Percentiles rank a stretch among this genome's conserved stretches.
These are phyloP conservation scores for Theropithecus gelada DNA, from an alignment of 2,113 vertebrate genomes.

Conservation along the genomic window DNA sequence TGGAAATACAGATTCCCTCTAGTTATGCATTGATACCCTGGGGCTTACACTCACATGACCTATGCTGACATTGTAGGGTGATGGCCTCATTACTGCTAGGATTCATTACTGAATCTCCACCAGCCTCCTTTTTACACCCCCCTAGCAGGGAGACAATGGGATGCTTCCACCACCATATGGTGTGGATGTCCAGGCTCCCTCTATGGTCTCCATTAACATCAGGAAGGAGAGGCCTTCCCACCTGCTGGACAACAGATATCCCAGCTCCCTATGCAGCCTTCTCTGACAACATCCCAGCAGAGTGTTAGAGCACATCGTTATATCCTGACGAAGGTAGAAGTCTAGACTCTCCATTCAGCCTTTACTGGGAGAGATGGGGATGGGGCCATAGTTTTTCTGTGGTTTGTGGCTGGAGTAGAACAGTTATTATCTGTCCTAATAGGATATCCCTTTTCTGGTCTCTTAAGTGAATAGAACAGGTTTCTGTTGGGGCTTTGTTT, in stretches of 20 bases:
- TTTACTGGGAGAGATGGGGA: background rate
- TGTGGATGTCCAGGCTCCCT: background rate
- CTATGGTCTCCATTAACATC: background rate
- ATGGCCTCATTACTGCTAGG: background rate
- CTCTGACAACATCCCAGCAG: background rate
- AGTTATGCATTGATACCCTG: background rate
- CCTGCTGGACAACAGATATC: background rate
- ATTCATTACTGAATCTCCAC: background rate
- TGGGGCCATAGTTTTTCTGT: background rate
- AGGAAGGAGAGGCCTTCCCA: background rate
- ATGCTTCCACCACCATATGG: background rate
- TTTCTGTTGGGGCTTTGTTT: background rate
- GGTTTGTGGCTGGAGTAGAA: background rate
- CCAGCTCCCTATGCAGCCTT: background rate
- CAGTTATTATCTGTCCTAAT: background rate
- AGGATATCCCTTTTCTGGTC: background rate
- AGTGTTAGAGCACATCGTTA: background rate
- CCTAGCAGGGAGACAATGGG: background rate
- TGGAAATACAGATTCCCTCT: background rate
- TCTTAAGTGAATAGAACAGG: background rate
- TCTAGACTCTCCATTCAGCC: background rate
- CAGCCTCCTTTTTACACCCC: no score
- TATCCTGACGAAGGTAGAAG: background rate
- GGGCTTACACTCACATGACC: no score
- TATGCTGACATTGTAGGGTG: background rate